Base-by-base conservation (phyloP, 1,140 invertebrate species). In the Polypedilum vanderplanki region DNA sequence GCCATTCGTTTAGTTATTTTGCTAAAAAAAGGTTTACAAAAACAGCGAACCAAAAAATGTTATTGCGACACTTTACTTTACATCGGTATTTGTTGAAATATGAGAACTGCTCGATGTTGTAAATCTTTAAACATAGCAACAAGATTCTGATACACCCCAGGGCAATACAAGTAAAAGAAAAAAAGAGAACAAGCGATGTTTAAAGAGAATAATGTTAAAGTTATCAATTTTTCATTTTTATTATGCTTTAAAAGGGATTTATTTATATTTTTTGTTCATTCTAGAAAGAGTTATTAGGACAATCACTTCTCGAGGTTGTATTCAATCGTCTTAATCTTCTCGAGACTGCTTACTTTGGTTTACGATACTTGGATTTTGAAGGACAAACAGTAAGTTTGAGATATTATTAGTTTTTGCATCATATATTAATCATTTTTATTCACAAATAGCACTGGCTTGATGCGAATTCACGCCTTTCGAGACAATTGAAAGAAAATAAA, bases 301-400 rank as follows among this genome's bases (percentile, higher is more conserved):
- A 96, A 83, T 90, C 92, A 76, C 81, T 97, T 73, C 81, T 96
- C 79, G 93, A 96, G 81, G 89, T 92, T 76, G 93, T 96, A 41
- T 95, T 94, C 83, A 88, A 91, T 77, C 93, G 96, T 82, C 86
- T 97, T 75, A 95, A 96, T 85, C 87, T 97, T 64, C 84, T 96
- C 77, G 95, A 97, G 84, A 97, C 94, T 22, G 91, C 93, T 75
- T 97, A 96, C 82, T 97, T 97, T 83, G 95, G 95, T 64, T 87
- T 97, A 7, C 89, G 94, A 67, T 97, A 93, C 81, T 85, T 96
- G 41, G 93, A 96, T 81, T 87, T 90, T 77, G 89, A 91, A 77
- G 94, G 92, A 80, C 93, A 95, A 86, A 93, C 93, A 84, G 93
- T 95, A 87, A 90, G 86, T 83, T 75, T 46, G 74, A 57, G 65